Evolutionary conservation across 2,113 vertebrate genomes (phyloP).

Genomic region (Siniperca chuatsi): DNA sequence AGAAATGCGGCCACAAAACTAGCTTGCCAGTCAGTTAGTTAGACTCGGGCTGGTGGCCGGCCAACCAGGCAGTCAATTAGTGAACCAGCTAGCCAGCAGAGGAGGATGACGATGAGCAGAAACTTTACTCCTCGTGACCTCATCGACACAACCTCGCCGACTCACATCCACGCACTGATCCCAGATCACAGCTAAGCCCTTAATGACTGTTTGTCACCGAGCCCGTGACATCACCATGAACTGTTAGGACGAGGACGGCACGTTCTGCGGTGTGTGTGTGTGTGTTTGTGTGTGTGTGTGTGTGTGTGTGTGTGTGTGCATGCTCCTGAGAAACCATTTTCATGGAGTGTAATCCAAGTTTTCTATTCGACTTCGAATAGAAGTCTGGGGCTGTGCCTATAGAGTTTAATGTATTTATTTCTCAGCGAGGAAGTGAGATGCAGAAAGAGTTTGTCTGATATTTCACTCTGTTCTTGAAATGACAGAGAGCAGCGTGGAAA

Average conservation of each 20-base stretch:
- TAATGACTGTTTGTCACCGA: conserved; percentile 83
- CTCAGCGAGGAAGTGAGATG: conserved; percentile 26
- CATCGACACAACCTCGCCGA: conserved; percentile 71
- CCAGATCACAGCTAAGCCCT: conserved; percentile 81
- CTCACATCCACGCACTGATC: conserved; percentile 75
- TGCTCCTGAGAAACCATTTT: conserved; percentile 24
- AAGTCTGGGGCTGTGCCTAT: conserved; percentile 1
- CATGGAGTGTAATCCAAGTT: conserved; percentile 24
- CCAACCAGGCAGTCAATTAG: conserved; percentile 30
- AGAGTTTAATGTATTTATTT: conserved; percentile 28
- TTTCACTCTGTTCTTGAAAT: conserved; percentile 57
- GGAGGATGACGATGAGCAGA: conserved; percentile 65
- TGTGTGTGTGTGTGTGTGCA: conserved; percentile 33
- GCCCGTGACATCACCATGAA: conserved; percentile 82
- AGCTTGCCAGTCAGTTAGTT: conserved; percentile 15
- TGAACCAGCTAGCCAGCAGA: conserved; percentile 14
- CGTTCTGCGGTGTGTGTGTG: conserved; percentile 65
- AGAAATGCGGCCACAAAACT: conserved; percentile 13
- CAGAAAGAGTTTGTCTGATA: conserved; percentile 52
- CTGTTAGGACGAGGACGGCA: conserved; percentile 65
- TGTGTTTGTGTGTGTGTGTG: conserved; percentile 25
- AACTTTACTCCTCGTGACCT: conserved; percentile 76
- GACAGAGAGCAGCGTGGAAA: conserved; percentile 58
- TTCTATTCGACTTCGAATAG: conserved; percentile 23
- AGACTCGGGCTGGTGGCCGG: background rate